These are phyloP conservation scores for Rhopalosiphum nymphaeae DNA, from an alignment of 2,888 invertebrate species.

Conservation along the genomic window DNA sequence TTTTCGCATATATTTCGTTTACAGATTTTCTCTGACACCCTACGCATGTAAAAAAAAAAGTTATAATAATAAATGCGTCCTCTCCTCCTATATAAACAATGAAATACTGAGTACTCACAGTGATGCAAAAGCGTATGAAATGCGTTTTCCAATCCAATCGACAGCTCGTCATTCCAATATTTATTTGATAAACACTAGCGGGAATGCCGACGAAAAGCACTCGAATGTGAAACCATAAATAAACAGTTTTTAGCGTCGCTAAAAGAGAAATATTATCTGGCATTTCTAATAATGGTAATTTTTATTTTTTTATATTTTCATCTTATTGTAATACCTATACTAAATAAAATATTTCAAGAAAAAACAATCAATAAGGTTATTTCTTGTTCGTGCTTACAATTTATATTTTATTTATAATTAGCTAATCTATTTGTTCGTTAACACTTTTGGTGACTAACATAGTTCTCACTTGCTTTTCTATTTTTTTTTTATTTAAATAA, in stretches of 20 bases:
- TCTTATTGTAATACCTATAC: background rate
- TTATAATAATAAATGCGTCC: slow-evolving; percentile 54
- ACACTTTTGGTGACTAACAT: slow-evolving; percentile 17
- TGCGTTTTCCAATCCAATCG: slow-evolving; percentile 58
- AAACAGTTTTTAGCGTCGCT: slow-evolving; percentile 52
- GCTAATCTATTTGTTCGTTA: background rate
- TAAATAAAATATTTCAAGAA: background rate
- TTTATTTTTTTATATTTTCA: background rate
- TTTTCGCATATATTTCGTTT: slow-evolving; percentile 62
- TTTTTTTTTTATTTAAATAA: slow-evolving; percentile 29
- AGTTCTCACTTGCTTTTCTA: slow-evolving; percentile 37
- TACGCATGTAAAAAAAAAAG: slow-evolving; percentile 15
- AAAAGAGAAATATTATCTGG: slow-evolving; percentile 21
- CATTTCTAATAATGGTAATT: background rate
- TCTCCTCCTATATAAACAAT: slow-evolving; percentile 51
- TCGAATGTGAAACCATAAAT: slow-evolving; percentile 54
- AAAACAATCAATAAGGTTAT: background rate
- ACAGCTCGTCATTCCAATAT: slow-evolving; percentile 56
- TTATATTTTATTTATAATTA: background rate
- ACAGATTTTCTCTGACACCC: slow-evolving; percentile 51
- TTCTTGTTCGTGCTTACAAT: background rate
- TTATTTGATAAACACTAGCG: slow-evolving; percentile 50
- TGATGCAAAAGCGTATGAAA: slow-evolving; percentile 49
- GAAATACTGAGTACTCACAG: slow-evolving; percentile 47
- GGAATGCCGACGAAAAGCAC: slow-evolving; percentile 35